Percentiles rank a stretch among this genome's conserved stretches.
Conservation (phyloP, 2,113 vertebrate genomes). For the Furnarius figulus region DNA sequence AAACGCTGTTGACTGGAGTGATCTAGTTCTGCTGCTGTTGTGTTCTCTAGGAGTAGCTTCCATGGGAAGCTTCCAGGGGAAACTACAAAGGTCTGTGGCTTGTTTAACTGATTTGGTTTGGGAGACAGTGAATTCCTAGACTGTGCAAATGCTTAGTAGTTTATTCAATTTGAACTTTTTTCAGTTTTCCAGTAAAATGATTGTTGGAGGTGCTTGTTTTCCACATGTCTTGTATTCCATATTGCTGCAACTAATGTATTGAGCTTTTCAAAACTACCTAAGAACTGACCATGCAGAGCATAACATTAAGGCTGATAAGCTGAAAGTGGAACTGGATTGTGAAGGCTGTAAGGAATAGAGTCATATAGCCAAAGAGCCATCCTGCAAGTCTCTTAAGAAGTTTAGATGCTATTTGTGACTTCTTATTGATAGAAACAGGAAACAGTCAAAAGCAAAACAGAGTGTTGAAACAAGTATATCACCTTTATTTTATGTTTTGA, state of each 20-base stretch:
- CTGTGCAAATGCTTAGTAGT: neutral
- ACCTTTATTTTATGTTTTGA: neutral
- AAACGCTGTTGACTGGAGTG: neutral
- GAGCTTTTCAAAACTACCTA: neutral
- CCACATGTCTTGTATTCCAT: rapidly evolving
- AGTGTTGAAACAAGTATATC: neutral
- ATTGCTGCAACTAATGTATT: neutral
- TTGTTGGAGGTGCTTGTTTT: neutral
- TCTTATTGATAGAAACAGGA: neutral
- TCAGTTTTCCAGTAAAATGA: neutral
- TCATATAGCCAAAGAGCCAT: neutral
- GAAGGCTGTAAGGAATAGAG: neutral
- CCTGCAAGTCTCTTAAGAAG: neutral
- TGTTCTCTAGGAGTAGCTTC: neutral
- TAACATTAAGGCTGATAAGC: neutral
- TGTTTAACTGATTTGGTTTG: neutral
- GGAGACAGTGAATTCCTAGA: neutral
- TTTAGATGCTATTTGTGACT: neutral
- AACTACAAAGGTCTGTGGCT: neutral
- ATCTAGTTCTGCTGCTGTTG: neutral
- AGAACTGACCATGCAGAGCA: neutral
- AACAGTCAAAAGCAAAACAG: neutral
- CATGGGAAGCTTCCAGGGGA: neutral
- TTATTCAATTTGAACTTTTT: neutral
- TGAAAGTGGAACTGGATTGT: neutral